Percentiles rank a stretch among this genome's conserved stretches.
Evolutionary conservation across 2,113 vertebrate genomes (phyloP).

Genomic region (Actenoides lindsayi): DNA sequence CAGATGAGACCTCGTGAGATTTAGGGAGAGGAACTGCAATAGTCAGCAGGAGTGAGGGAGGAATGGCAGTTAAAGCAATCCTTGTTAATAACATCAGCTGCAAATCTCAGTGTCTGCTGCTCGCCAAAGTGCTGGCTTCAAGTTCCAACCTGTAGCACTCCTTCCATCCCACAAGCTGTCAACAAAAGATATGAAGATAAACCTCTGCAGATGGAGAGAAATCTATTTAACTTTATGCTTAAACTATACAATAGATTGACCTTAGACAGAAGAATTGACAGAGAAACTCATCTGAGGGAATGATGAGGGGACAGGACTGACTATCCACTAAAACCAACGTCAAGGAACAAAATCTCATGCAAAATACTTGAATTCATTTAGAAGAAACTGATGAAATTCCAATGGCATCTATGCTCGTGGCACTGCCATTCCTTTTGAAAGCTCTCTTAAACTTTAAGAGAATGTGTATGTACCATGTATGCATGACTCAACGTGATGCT

Average conservation of each 20-base stretch:
- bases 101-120: not conserved
- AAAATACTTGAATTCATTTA: not conserved
- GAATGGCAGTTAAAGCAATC: not conserved
- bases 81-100: not conserved
- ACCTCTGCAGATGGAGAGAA: not conserved
- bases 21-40: not conserved
- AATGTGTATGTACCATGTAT: not conserved
- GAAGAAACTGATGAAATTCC: not conserved
- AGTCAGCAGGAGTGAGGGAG: not conserved
- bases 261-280: not conserved
- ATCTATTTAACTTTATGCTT: not conserved
- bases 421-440: conserved; percentile 3
- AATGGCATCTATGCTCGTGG: not conserved
- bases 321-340: not conserved
- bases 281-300: not conserved
- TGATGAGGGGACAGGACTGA: not conserved
- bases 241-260: not conserved
- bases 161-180: not conserved
- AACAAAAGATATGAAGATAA: not conserved
- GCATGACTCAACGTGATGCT: conserved; percentile 1
- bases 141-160: conserved; percentile 40
- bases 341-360: not conserved
- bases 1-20: not conserved
- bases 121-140: not conserved
- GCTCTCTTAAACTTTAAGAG: not conserved